These are phyloP conservation scores for Romanogobio albipinnatus DNA, from an alignment of 2,113 vertebrate species.

Conservation along the genomic window DNA sequence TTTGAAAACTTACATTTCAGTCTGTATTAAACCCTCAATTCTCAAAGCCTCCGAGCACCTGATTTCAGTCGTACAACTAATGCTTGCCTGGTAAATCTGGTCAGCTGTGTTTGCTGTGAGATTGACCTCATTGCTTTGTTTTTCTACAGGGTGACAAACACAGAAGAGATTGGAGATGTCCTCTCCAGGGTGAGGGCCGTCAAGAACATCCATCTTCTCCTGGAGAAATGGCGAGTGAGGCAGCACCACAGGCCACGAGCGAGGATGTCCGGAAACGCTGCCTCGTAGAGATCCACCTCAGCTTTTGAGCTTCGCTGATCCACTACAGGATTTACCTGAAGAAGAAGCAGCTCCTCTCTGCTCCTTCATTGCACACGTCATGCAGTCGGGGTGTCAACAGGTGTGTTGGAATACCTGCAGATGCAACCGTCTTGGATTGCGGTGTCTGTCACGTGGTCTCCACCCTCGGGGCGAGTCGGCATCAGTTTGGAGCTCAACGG, in stretches of 20 bases:
- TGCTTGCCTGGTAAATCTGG: not conserved
- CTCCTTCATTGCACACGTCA: not conserved
- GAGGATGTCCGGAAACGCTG: constrained; percentile 46
- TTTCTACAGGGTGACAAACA: constrained; percentile 55
- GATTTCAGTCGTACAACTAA: not conserved
- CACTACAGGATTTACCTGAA: not conserved
- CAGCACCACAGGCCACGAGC: constrained; percentile 52
- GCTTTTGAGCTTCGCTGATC: not conserved
- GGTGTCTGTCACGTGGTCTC: not conserved
- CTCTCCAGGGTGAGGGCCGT: not conserved
- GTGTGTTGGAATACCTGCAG: constrained; percentile 17
- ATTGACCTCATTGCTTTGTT: constrained; percentile 26
- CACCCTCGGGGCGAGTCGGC: not conserved
- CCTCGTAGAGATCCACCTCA: constrained; percentile 49
- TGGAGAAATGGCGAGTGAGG: constrained; percentile 64
- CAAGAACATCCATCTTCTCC: constrained; percentile 54
- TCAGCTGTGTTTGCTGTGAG: constrained; percentile 7
- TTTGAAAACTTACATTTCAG: no score
- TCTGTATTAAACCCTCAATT: no score
- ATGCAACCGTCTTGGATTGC: not conserved
- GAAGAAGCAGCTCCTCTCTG: not conserved
- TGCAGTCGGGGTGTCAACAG: not conserved
- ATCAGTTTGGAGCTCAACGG: not conserved
- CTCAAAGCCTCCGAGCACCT: no score
- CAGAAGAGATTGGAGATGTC: not conserved